phyloP scores from a whole-genome alignment of 2,888 invertebrate species.

The Pegoplata infirma region DNA sequence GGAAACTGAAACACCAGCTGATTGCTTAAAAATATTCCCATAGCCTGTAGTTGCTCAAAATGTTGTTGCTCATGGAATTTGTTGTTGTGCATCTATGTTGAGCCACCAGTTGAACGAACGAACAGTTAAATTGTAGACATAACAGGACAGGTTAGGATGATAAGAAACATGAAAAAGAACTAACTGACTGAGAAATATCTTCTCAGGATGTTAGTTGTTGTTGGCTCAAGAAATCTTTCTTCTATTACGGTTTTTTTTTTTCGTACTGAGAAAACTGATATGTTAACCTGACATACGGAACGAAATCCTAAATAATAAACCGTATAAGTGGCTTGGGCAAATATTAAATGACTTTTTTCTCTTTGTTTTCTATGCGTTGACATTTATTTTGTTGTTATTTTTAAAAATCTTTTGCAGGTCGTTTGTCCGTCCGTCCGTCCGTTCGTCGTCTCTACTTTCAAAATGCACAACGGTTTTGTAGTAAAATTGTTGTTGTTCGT shows the following conservation, averaged over 20 bases:
- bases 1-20: conserved; percentile 51
- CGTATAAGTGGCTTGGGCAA: conserved; percentile 63
- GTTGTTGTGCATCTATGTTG: conserved; percentile 32
- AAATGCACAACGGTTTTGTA: conserved; percentile 1
- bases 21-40: conserved; percentile 60
- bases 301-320: conserved; percentile 57
- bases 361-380: conserved; percentile 35
- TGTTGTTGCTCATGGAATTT: conserved; percentile 15
- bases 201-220: conserved; percentile 58
- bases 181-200: conserved; percentile 16
- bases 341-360: conserved; percentile 63
- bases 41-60: conserved; percentile 24
- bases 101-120: conserved; percentile 40
- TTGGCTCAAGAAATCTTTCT: conserved; percentile 35
- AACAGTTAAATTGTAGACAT: conserved; percentile 49
- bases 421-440: too few relatives aligned
- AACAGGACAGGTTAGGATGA: conserved; percentile 45
- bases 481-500: not conserved
- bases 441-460: conserved; percentile 10
- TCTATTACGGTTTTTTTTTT: conserved; percentile 1
- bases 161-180: conserved; percentile 22
- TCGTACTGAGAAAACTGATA: conserved; percentile 58
- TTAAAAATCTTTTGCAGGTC: conserved; percentile 27
- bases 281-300: conserved; percentile 64
- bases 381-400: conserved; percentile 17